Base-by-base conservation (phyloP, 2,888 invertebrate species). In the Lasioglossum morio region DNA sequence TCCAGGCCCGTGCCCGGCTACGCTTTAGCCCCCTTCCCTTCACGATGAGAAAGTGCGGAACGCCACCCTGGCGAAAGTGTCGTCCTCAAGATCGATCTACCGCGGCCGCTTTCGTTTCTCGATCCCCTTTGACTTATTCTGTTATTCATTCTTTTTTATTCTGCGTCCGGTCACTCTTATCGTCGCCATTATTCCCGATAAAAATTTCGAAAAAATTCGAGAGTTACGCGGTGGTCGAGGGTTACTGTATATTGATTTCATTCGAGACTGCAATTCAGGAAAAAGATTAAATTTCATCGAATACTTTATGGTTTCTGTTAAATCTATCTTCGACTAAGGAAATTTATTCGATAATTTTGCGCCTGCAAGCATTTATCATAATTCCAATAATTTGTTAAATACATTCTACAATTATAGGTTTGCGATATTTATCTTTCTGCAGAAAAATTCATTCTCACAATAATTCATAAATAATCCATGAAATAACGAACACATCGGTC, bases 1-100 rank as follows among this genome's bases (percentile, higher is more conserved):
- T 82, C 81, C 81, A 69, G 60, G 46, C 37, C 34, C 23, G n/a
- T 43, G 53, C 23, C 30, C 34, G 66, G 16, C 37, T n/a, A 34
- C 34, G n/a, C 46, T 70, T 60, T 53, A 74, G 30, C 70, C 84
- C 57, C 30, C 34, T 34, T 40, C 57, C 30, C 34, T 34, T 40
- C 46, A 10, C 2, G n/a, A 3, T 14, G 40, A 19, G 48, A 43
- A 74, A 78, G 43, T 43, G 46, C 57, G 10, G 23, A 40, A 23
- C 72, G 43, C 23, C 27, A 43, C 46, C n/a, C 30, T 12, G 76
- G 4, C 23, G 53, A 72, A 82, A 66, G 63, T 27, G 16, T 53
- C 43, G 27, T 43, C n/a, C 27, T 16, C 48, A 5, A 2, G 57
- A 40, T 23, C 30, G 69, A 57, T 78, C 23, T 23, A 30, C 10